Base-by-base conservation (phyloP, 2,888 invertebrate genomes). In the Seira sanloemensis region DNA sequence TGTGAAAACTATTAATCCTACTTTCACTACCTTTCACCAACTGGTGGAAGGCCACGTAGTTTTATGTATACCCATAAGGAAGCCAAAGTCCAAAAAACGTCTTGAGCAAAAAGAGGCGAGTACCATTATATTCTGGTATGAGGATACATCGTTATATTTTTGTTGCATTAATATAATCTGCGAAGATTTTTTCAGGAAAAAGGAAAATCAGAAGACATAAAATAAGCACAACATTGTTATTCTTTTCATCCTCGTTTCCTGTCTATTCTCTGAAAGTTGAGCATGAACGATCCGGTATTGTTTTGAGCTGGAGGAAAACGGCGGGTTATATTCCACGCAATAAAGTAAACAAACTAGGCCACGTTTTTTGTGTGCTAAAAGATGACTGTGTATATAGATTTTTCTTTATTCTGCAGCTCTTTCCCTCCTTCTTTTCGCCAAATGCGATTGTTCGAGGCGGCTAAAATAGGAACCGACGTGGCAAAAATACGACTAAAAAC, bases 261-360 rank as follows among this genome's bases (percentile, higher is more conserved):
- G 4, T 58, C 58, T 18, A 58, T 58, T 18, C 58, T 37, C 12
- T 37, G 37, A 58, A 58, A 58, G 58, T 58, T 58, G 2, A 58
- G 18, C 18, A 58, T 18, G 58, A n/a, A 58, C 9, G n/a, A 58
- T 4, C 9, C 2, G 18, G 58, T n/a, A 58, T 4, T 37, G 58
- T 16, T 16, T 18, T n/a, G n/a, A n/a, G 58, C n/a, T 16, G 16
- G 4, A 18, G 58, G 18, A 58, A 58, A 58, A 58, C 58, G n/a
- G 2, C 9, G n/a, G 58, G 18, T 9, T 58, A 58, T 5, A 58
- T 58, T 58, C 58, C 18, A 58, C 58, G 58, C 58, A 58, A 58
- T 58, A 58, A 58, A 58, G 58, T 58, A 58, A 58, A 58, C 58
- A 58, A 58, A 58, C 58, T 58, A 18, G 58, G 58, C 16, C 58